Percentiles rank a stretch among this genome's conserved stretches.
These are phyloP conservation scores for Calidris pugnax DNA, from an alignment of 2,113 vertebrate genomes.

Conservation along the genomic window DNA sequence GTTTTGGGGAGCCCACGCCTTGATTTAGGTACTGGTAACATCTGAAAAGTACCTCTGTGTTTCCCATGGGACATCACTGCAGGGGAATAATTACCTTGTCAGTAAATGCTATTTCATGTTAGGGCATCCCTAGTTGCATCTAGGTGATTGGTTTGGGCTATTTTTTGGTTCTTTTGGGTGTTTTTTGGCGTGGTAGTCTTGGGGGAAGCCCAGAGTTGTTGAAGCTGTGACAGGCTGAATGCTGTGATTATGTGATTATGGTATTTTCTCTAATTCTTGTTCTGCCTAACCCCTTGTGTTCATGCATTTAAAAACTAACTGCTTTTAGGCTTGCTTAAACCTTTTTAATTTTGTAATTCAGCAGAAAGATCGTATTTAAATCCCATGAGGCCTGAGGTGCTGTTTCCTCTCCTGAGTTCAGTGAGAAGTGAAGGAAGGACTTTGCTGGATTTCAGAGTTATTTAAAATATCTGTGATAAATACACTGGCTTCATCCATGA, in stretches of 20 bases:
- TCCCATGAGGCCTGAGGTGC: neutral
- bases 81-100: too few species aligned
- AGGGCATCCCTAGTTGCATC: too few species aligned
- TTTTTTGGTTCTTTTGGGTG: too few species aligned
- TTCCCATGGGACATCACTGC: too few species aligned
- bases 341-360: neutral
- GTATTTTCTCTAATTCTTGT: neutral
- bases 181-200: too few species aligned
- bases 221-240: too few species aligned
- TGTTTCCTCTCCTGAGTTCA: neutral
- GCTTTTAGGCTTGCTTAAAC: neutral
- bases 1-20: too few species aligned
- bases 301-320: neutral
- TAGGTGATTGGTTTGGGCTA: too few species aligned
- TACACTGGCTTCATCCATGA: accelerated
- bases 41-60: too few species aligned
- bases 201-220: too few species aligned
- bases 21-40: too few species aligned
- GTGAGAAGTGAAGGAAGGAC: neutral
- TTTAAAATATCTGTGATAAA: neutral
- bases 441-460: neutral
- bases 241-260: neutral
- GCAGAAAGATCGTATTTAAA: neutral
- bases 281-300: neutral
- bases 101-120: too few species aligned